Evolutionary conservation across 2,113 vertebrate species (phyloP), one percentile per base, ranked within the genome.

Genomic region (Bufo gargarizans): DNA sequence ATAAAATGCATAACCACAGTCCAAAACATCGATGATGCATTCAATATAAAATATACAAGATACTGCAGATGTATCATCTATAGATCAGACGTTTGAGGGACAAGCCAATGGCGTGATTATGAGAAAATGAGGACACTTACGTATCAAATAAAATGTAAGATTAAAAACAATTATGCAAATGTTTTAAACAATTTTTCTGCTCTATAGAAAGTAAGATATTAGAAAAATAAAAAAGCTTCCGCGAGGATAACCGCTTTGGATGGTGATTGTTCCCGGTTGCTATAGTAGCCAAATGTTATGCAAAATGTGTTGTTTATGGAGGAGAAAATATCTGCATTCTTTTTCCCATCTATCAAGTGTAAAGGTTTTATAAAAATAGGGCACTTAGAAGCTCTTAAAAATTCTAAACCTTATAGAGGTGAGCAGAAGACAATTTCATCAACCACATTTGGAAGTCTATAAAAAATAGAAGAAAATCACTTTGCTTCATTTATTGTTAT

Each of bases 261-360:
- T 49, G 53, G 79, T 59, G 81, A 77, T 83, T 76, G 55, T 83
- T 77, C 69, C 20, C 79, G n/a, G 86, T 88, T 88, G 47, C 86
- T 63, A 88, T 83, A 74, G 86, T 53, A 56, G 83, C 86, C 20
- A 74, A 88, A 83, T 65, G 43, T 61, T 61, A 88, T 88, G 80
- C 67, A 88, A 88, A 88, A 20, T 82, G 69, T 33, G 43, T 63
- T 83, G 56, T 83, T 88, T 88, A 76, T 88, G 33, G 71, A 49
- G 72, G 22, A 77, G 56, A 76, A 76, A 82, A 88, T 61, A 13
- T 22, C 19, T 3, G 69, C 79, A 6, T 74, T 47, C 53, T 47
- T 76, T 47, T 77, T 63, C 69, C n/a, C 56, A 47, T 82, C 71
- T 43, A 22, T 71, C 50, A 61, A 19, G 67, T 43, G 72, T 43